Percentiles rank a stretch among this genome's conserved stretches.
phyloP scores from a whole-genome alignment of 2,797 vertebrate species.

The Loris lydekkerianus region DNA sequence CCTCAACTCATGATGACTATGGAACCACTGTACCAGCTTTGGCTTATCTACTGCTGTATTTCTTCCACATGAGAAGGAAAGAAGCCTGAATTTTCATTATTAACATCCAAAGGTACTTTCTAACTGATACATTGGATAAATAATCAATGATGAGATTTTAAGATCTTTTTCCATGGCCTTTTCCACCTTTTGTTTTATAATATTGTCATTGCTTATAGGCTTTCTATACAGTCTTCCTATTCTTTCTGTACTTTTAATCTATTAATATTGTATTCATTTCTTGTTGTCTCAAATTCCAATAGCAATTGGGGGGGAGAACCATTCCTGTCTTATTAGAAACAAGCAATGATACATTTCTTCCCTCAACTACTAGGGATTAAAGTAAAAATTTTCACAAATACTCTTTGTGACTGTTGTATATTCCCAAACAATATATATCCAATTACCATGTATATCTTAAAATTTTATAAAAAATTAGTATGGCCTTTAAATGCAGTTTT shows the following conservation, averaged over 20 bases:
- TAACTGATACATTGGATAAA: not conserved
- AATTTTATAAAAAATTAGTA: not conserved
- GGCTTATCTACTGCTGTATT: not conserved
- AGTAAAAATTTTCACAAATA: not conserved
- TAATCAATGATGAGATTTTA: not conserved
- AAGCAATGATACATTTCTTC: not conserved
- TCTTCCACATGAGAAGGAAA: not conserved
- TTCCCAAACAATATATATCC: not conserved
- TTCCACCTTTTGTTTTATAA: not conserved
- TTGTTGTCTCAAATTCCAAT: slow-evolving; percentile 26
- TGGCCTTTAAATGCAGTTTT: not conserved
- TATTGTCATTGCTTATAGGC: not conserved
- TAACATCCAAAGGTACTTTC: not conserved
- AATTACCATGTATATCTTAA: not conserved
- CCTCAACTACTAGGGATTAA: not conserved
- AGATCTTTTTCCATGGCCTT: not conserved
- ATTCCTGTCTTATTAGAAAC: not conserved
- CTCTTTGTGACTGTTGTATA: not conserved
- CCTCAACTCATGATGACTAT: not conserved
- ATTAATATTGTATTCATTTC: not conserved
- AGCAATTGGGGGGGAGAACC: not conserved
- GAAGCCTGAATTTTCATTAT: not conserved
- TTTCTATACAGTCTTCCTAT: not conserved
- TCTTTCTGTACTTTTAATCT: not conserved
- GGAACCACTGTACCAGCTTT: not conserved